Conservation (phyloP, 2,888 invertebrate genomes). For the Palloptera scutellata region DNA sequence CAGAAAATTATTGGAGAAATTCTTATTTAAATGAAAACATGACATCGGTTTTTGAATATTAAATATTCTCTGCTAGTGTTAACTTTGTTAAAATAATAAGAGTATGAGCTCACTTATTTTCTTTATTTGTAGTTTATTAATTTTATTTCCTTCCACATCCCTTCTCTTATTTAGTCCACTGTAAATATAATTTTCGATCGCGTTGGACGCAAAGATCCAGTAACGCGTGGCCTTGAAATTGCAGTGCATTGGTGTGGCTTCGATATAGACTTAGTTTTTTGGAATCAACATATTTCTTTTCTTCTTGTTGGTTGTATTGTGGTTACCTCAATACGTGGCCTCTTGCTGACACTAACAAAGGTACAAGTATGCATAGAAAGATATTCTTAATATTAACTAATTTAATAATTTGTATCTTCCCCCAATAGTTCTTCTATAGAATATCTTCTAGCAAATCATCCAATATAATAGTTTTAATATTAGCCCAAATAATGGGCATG, state of each 20-base stretch:
- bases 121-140: slow-evolving; percentile 51
- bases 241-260: slow-evolving; percentile 96
- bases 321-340: slow-evolving; percentile 94
- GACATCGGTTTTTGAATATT: no score
- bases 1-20: no score
- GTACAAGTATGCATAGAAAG: no score
- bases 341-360: slow-evolving; percentile 96
- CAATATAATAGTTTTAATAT: slow-evolving; percentile 93
- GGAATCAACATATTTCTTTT: slow-evolving; percentile 99
- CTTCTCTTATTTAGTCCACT: slow-evolving; percentile 75
- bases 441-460: slow-evolving; percentile 99
- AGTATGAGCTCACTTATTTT: no score
- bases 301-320: slow-evolving; percentile 97
- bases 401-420: neutral
- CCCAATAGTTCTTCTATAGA: slow-evolving; percentile 95
- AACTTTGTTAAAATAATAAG: neutral
- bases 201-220: slow-evolving; percentile 98
- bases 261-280: slow-evolving; percentile 95
- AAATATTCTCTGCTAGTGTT: no score
- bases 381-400: slow-evolving; percentile 1
- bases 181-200: slow-evolving; percentile 99
- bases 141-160: neutral
- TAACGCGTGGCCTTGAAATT: slow-evolving; percentile 95
- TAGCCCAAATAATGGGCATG: slow-evolving; percentile 99
- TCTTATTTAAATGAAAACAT: no score